phyloP scores from a whole-genome alignment of 2,113 vertebrate species.

The Planiliza haematocheilus region DNA sequence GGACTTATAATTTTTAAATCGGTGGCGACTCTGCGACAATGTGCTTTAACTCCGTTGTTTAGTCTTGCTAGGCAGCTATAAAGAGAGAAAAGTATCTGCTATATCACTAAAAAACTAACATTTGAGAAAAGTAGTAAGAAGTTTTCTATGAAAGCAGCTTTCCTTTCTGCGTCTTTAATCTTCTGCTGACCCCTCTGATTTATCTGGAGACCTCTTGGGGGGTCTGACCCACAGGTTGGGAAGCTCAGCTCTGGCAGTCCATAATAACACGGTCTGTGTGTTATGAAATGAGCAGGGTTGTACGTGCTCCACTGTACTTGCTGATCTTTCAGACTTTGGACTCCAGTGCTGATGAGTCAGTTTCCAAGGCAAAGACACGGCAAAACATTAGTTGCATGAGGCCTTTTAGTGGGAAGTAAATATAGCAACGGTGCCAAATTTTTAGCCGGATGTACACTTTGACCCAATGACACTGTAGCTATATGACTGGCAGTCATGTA shows the following conservation, averaged over 20 bases:
- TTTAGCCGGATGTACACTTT: slow-evolving; percentile 54
- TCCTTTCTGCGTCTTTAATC: slow-evolving; percentile 20
- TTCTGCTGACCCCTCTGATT: slow-evolving; percentile 24
- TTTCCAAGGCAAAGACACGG: slow-evolving; percentile 52
- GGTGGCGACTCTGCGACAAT: too few relatives aligned
- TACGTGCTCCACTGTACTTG: slow-evolving; percentile 40
- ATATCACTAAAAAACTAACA: too few relatives aligned
- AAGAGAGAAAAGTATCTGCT: neutral
- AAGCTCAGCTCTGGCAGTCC: slow-evolving; percentile 9
- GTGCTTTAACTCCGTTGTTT: too few relatives aligned
- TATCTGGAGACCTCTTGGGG: slow-evolving; percentile 25
- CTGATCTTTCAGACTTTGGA: slow-evolving; percentile 68
- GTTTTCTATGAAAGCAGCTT: slow-evolving; percentile 8
- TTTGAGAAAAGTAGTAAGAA: neutral
- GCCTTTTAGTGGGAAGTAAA: slow-evolving; percentile 52
- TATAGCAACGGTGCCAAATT: slow-evolving; percentile 35
- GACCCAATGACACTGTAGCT: slow-evolving; percentile 25
- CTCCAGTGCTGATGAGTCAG: slow-evolving; percentile 54
- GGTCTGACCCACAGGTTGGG: slow-evolving; percentile 36
- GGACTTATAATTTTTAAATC: too few relatives aligned
- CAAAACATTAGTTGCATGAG: slow-evolving; percentile 43
- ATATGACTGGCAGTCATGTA: slow-evolving; percentile 41
- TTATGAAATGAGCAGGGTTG: slow-evolving; percentile 40
- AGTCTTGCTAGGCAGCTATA: neutral
- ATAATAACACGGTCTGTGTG: slow-evolving; percentile 31